Evolutionary conservation across 2,888 invertebrate genomes (phyloP).

Genomic region (Hirtodrosophila histrioides): DNA sequence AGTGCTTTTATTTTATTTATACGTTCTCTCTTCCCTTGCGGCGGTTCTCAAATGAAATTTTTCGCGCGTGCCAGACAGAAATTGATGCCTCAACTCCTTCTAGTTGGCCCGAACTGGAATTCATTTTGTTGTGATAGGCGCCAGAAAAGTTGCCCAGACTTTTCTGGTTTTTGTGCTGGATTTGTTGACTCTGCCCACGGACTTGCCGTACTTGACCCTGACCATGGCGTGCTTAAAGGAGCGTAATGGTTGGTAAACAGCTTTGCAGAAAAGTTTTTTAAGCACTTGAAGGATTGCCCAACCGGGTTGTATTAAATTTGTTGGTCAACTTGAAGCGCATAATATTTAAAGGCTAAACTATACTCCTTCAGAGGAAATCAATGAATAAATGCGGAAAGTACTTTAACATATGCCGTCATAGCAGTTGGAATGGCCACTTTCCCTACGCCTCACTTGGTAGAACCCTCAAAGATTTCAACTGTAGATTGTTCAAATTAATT

Average conservation of each 20-base stretch:
- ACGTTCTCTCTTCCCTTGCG: neutral
- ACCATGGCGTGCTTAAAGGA: slow-evolving; percentile 43
- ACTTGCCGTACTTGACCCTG: slow-evolving; percentile 32
- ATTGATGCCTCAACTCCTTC: slow-evolving; percentile 34
- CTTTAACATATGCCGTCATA: too few species aligned
- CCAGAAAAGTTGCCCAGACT: slow-evolving; percentile 51
- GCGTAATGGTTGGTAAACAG: slow-evolving; percentile 48
- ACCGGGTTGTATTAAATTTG: slow-evolving; percentile 10
- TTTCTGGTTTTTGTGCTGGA: slow-evolving; percentile 25
- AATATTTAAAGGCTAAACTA: too few species aligned
- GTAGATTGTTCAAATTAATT: too few species aligned
- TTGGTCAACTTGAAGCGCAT: slow-evolving; percentile 12
- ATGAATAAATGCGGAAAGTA: too few species aligned
- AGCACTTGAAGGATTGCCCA: slow-evolving; percentile 22
- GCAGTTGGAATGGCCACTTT: too few species aligned
- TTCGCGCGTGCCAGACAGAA: slow-evolving; percentile 46
- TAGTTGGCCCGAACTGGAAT: slow-evolving; percentile 16
- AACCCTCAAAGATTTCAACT: too few species aligned
- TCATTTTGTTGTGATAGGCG: slow-evolving; percentile 43
- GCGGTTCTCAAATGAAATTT: slow-evolving; percentile 30
- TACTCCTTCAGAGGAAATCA: neutral
- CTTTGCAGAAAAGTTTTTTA: slow-evolving; percentile 43
- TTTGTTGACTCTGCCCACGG: slow-evolving; percentile 11
- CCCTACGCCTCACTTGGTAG: too few species aligned
- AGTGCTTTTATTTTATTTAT: slow-evolving; percentile 51